Conservation (phyloP, 2,888 invertebrate species). For the Strigamia transsilvanica region DNA sequence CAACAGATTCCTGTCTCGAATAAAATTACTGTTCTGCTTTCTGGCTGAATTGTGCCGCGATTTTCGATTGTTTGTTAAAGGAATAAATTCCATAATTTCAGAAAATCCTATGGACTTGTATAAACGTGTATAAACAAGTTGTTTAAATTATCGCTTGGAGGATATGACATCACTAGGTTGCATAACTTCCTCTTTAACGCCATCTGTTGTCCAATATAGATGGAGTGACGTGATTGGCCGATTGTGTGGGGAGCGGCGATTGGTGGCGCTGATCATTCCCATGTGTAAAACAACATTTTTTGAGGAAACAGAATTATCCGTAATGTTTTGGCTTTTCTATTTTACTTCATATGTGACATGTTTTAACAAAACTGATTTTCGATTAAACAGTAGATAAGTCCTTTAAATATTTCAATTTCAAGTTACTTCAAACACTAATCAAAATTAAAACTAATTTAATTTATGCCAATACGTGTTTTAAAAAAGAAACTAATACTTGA, state of each 20-base stretch:
- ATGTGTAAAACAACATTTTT: too few species aligned
- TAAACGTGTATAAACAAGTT: too few species aligned
- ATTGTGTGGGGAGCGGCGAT: too few species aligned
- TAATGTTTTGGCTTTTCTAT: neutral
- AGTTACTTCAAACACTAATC: neutral
- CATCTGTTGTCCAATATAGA: too few species aligned
- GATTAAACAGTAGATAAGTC: neutral
- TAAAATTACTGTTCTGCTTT: neutral
- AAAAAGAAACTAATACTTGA: neutral
- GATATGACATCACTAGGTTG: too few species aligned
- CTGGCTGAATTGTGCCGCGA: neutral
- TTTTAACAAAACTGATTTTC: neutral
- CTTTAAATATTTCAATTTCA: neutral
- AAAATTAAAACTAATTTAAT: neutral
- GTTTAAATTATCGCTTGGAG: too few species aligned
- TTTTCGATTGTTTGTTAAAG: neutral
- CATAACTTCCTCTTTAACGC: too few species aligned
- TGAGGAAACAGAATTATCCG: neutral
- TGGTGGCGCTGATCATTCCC: too few species aligned
- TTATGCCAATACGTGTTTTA: neutral
- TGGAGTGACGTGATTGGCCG: too few species aligned
- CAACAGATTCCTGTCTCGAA: neutral
- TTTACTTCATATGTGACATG: neutral
- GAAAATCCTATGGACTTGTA: too few species aligned
- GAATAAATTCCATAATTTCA: neutral